Base-by-base conservation (phyloP, 2,113 vertebrate species). In the Scortum barcoo region DNA sequence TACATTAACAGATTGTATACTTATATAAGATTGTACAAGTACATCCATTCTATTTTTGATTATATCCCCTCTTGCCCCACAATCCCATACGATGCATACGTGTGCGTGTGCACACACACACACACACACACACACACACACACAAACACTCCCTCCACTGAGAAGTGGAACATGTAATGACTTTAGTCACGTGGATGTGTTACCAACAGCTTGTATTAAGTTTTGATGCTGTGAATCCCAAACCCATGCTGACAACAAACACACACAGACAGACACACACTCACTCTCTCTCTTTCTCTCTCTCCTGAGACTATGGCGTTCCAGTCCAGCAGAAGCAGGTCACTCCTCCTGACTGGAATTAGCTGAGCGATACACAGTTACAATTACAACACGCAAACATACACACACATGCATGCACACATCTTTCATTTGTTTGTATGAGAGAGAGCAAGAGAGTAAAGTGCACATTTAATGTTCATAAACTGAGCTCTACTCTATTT, bases 391-490 rank as follows among this genome's bases (percentile, higher is more conserved):
- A 70, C 8, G 1, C 28, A 79, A 3, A 66, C 19, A 72, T 60
- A 72, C 74, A 76, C n/a, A 78, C 19, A 63, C 24, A 54, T 17
- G 19, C 38, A 19, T 10, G 26, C 6, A 61, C 40, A 63, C 38
- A 65, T 2, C 14, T 79, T 66, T 69, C 1, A 69, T n/a, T 16
- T 58, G 5, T 73, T 67, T n/a, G 6, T 67, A n/a, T n/a, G 36
- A 42, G 19, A 54, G 24, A 40, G 13, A 38, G 12, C 13, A 38
- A 38, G 38, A 26, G 48, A 42, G 70, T 54, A 46, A 78, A 78
- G 72, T 69, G 50, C 44, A 83, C 65, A 89, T 90, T 79, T 83
- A 88, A 85, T 87, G 83, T 91, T 92, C 33, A 81, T 86, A 72
- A 89, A 83, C 66, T 71, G 36, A 72, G 62, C 61, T 46, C 69